phyloP scores from a whole-genome alignment of 2,888 invertebrate species.

The Spodoptera littoralis region DNA sequence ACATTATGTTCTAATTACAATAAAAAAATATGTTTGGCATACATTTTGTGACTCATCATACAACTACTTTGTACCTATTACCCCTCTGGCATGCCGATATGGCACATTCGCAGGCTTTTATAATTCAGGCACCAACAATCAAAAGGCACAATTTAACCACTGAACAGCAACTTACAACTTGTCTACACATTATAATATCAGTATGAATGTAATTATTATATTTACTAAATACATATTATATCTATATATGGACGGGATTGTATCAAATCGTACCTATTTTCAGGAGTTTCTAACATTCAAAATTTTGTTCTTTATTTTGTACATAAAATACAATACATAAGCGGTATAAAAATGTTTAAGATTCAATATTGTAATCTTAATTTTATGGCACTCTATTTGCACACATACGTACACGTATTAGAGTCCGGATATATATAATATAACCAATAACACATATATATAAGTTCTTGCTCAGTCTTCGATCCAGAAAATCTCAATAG shows the following conservation, averaged over 20 bases:
- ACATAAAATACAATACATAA: conserved; percentile 61
- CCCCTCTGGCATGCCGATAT: conserved; percentile 72
- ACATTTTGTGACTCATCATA: conserved; percentile 86
- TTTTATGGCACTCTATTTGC: conserved; percentile 84
- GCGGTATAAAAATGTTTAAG: conserved; percentile 61
- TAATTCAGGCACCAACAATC: conserved; percentile 74
- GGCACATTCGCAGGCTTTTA: conserved; percentile 72
- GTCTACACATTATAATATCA: conserved; percentile 50
- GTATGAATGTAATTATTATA: conserved; percentile 39
- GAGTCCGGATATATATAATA: conserved; percentile 68
- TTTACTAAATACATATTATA: conserved; percentile 44
- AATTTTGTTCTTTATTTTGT: conserved; percentile 57
- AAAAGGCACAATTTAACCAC: conserved; percentile 74
- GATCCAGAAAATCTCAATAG: conserved; percentile 86
- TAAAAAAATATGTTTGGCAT: conserved; percentile 85
- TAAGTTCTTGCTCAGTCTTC: conserved; percentile 83
- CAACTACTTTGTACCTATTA: conserved; percentile 82
- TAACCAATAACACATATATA: conserved; percentile 64
- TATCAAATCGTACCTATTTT: conserved; percentile 48
- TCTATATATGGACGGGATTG: conserved; percentile 54
- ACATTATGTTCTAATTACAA: conserved; percentile 71
- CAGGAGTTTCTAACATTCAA: conserved; percentile 43
- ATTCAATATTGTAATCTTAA: conserved; percentile 68
- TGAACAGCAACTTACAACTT: conserved; percentile 49
- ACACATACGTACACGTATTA: conserved; percentile 69